These are phyloP conservation scores for Micromys minutus DNA, from an alignment of 2,113 vertebrate genomes.

Conservation along the genomic window DNA sequence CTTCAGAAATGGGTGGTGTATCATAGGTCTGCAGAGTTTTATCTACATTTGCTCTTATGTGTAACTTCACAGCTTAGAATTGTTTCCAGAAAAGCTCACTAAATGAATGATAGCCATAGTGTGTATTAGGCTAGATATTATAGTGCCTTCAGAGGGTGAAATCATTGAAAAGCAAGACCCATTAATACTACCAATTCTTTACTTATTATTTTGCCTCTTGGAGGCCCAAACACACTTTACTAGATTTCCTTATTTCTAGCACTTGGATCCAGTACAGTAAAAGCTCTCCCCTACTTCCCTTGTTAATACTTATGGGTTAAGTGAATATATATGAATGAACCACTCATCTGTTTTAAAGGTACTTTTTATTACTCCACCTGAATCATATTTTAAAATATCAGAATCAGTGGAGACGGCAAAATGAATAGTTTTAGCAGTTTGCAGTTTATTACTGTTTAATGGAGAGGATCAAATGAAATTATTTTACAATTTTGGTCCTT, in stretches of 20 bases:
- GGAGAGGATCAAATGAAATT: slow-evolving; percentile 48
- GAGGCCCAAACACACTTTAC: not conserved
- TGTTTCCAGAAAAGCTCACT: not conserved
- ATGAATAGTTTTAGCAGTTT: slow-evolving; percentile 31
- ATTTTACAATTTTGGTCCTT: not conserved
- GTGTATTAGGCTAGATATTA: not conserved
- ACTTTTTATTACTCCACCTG: slow-evolving; percentile 39
- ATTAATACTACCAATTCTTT: not conserved
- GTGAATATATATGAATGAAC: not conserved
- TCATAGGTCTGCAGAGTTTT: not conserved
- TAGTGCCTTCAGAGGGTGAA: not conserved
- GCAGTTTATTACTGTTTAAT: slow-evolving; percentile 38
- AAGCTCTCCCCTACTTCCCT: rapidly evolving
- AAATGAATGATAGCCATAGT: not conserved
- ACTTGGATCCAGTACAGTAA: not conserved
- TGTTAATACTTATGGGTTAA: not conserved
- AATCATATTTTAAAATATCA: slow-evolving; percentile 17
- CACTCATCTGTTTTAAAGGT: slow-evolving; percentile 41
- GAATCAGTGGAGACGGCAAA: not conserved
- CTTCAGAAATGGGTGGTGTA: not conserved
- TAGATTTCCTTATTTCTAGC: not conserved
- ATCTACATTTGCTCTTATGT: not conserved
- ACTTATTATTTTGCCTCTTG: not conserved
- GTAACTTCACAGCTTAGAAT: not conserved
- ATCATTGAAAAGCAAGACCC: not conserved